Percentiles rank a stretch among this genome's conserved stretches.
phyloP scores from a whole-genome alignment of 2,797 vertebrate species.

The Paratrypauchen microcephalus region DNA sequence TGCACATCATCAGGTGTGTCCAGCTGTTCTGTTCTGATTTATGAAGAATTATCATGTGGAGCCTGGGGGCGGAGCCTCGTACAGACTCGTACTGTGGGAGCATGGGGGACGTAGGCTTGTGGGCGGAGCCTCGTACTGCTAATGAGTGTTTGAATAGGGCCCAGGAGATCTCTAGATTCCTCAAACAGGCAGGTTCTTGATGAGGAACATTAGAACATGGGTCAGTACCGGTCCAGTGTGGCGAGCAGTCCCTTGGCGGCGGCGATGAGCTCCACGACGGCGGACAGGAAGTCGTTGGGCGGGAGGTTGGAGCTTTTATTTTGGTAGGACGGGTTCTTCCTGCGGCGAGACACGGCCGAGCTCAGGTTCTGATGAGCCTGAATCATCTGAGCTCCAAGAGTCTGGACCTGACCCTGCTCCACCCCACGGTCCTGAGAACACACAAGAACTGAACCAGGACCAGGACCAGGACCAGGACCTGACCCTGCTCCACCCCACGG shows the following conservation, averaged over 20 bases:
- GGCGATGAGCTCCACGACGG: slow-evolving; percentile 91
- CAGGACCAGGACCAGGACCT: slow-evolving; percentile 40
- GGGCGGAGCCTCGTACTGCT: no score
- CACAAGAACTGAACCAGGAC: neutral
- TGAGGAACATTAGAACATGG: no score
- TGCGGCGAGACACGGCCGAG: slow-evolving; percentile 82
- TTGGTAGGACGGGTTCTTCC: slow-evolving; percentile 83
- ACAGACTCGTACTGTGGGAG: no score
- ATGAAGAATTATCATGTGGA: no score
- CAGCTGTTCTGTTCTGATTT: no score
- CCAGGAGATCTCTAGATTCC: no score
- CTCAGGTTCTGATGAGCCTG: slow-evolving; percentile 83
- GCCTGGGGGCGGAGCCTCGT: no score
- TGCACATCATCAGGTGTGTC: no score
- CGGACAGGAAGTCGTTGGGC: slow-evolving; percentile 90
- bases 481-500: slow-evolving; percentile 89
- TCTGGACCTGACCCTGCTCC: slow-evolving; percentile 92
- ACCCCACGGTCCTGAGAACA: slow-evolving; percentile 85
- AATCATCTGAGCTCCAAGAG: slow-evolving; percentile 85
- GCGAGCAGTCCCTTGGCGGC: slow-evolving; percentile 90
- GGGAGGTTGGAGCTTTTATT: slow-evolving; percentile 82
- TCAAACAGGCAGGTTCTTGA: no score
- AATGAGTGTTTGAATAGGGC: no score
- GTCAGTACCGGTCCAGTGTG: slow-evolving; percentile 87
- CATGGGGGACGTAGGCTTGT: no score